Percentiles rank a stretch among this genome's conserved stretches.
Conservation (phyloP, 2,113 vertebrate species). For the Strigops habroptila region DNA sequence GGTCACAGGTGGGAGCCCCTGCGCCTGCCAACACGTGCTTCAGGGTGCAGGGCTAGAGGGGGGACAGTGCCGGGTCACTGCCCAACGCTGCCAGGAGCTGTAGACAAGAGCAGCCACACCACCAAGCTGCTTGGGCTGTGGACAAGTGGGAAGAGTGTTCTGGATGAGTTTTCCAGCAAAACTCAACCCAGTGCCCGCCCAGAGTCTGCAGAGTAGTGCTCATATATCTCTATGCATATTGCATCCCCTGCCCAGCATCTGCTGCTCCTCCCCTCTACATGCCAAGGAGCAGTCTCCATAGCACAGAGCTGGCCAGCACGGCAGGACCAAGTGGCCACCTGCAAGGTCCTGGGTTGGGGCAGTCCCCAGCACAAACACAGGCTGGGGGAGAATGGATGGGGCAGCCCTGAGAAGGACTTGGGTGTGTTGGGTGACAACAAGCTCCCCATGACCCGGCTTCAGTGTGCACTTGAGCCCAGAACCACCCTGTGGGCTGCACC, state of each 20-base stretch:
- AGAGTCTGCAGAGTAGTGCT: rapidly evolving
- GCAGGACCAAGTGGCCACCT: not conserved
- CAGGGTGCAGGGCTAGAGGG: rapidly evolving
- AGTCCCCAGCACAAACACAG: no score
- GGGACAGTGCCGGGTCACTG: not conserved
- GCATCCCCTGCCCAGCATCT: not conserved
- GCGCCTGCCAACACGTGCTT: not conserved
- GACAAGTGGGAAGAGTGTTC: not conserved
- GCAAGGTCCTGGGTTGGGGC: no score
- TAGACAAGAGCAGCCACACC: not conserved
- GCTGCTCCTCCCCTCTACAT: rapidly evolving
- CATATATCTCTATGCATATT: rapidly evolving
- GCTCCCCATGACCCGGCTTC: no score
- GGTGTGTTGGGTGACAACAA: no score
- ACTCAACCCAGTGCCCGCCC: rapidly evolving
- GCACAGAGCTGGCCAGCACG: no score
- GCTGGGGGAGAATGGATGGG: no score
- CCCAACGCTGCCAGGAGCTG: no score
- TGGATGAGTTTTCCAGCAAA: not conserved
- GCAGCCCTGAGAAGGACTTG: no score
- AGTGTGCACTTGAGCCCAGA: no score
- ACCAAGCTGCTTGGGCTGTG: not conserved
- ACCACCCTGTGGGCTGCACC: no score
- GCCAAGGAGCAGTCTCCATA: rapidly evolving
- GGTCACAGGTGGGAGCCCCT: slow-evolving; percentile 82